These are phyloP conservation scores for Solen grandis DNA, from an alignment of 1,140 invertebrate species.

Conservation along the genomic window DNA sequence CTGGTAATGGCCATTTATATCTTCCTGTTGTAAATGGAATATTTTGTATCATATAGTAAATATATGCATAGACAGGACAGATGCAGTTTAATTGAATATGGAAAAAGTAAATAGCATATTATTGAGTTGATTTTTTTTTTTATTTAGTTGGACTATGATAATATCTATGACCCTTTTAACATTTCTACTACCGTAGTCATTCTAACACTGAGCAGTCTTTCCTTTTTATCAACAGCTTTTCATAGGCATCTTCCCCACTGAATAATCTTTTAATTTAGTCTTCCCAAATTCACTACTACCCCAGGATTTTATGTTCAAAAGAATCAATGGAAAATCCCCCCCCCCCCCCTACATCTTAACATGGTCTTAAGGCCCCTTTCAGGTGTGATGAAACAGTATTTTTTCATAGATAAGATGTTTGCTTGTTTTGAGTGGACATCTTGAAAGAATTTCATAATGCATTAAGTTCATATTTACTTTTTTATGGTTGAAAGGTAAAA, in stretches of 20 bases:
- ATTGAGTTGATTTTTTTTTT: too few relatives aligned
- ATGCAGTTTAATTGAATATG: too few relatives aligned
- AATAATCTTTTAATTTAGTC: too few relatives aligned
- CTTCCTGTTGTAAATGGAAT: not conserved
- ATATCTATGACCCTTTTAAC: too few relatives aligned
- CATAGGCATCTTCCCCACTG: too few relatives aligned
- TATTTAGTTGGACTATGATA: too few relatives aligned
- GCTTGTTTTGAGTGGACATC: not conserved
- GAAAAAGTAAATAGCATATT: too few relatives aligned
- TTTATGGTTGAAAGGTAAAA: slow-evolving; percentile 30
- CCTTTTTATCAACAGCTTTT: too few relatives aligned
- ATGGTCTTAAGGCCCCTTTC: not conserved
- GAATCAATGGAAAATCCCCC: not conserved
- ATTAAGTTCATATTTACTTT: not conserved
- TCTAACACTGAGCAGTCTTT: too few relatives aligned
- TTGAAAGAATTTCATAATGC: not conserved
- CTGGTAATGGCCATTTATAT: not conserved
- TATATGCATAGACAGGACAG: not conserved
- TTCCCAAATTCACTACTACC: too few relatives aligned
- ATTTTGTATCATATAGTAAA: not conserved
- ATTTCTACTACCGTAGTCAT: too few relatives aligned
- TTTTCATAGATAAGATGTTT: too few relatives aligned
- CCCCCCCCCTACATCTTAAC: not conserved
- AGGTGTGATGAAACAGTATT: not conserved
- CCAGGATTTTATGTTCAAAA: not conserved